Evolutionary conservation across 2,113 vertebrate genomes (phyloP).

Genomic region (Paradoxurus hermaphroditus): DNA sequence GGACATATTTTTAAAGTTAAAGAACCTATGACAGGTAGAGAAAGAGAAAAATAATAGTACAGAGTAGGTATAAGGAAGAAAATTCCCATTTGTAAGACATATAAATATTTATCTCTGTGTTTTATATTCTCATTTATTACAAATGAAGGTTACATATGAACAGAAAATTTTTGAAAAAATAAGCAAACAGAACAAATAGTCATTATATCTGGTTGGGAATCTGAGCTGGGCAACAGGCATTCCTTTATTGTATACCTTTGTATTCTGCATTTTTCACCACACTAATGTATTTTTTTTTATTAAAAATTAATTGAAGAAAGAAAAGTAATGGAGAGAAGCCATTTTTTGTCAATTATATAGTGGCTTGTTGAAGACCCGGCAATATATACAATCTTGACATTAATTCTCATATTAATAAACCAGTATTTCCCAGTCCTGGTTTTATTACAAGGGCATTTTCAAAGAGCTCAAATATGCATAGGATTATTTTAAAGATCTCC

Average conservation of each 20-base stretch:
- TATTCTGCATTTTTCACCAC: neutral
- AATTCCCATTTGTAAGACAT: neutral
- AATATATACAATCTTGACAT: neutral
- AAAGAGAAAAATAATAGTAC: neutral
- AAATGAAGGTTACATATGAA: neutral
- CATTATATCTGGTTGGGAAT: neutral
- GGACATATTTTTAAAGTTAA: neutral
- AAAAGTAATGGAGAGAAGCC: neutral
- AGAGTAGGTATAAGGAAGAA: neutral
- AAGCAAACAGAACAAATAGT: neutral
- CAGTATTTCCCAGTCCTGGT: neutral
- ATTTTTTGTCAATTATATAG: constrained; percentile 25
- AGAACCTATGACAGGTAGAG: neutral
- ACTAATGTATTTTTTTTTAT: neutral
- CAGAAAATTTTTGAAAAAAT: neutral
- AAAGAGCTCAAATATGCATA: neutral
- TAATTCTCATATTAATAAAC: neutral
- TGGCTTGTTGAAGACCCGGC: neutral
- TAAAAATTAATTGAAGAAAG: constrained; percentile 42
- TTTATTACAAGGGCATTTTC: constrained; percentile 33
- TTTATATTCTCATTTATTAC: neutral
- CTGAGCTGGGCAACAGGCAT: neutral
- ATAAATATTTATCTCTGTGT: neutral
- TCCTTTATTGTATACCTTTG: neutral
- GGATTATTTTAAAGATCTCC: constrained; percentile 10